Conservation (phyloP, 2,888 invertebrate genomes). For the Brenthis hecate region DNA sequence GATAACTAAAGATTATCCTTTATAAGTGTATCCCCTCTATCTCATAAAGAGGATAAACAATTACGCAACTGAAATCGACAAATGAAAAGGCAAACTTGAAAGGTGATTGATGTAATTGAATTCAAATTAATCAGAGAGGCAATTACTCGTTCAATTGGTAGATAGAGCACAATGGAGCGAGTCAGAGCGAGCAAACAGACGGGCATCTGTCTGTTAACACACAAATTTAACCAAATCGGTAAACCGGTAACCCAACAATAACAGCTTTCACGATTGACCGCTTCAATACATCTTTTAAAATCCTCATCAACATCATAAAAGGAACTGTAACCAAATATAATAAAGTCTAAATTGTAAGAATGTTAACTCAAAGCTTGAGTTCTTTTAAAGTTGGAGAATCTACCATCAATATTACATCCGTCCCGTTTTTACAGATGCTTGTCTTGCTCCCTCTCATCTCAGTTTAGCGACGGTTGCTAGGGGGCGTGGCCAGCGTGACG, state of each 20-base stretch:
- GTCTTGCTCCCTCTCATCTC: conserved; percentile 75
- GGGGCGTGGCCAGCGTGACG: conserved; percentile 76
- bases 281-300: conserved; percentile 43
- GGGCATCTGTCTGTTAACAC: conserved; percentile 77
- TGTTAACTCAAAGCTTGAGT: conserved; percentile 31
- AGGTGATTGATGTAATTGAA: conserved; percentile 31
- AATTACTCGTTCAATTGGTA: conserved; percentile 53
- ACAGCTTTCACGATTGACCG: conserved; percentile 80
- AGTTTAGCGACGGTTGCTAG: conserved; percentile 78
- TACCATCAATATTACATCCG: conserved; percentile 61
- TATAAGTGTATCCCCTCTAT: neutral
- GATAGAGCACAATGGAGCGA: conserved; percentile 37
- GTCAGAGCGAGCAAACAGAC: conserved; percentile 55
- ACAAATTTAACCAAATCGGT: conserved; percentile 82
- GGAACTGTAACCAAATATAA: neutral
- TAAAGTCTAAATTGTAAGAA: conserved; percentile 39
- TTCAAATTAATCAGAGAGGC: conserved; percentile 68
- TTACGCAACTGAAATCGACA: conserved; percentile 15
- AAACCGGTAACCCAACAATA: conserved; percentile 82
- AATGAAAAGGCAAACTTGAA: conserved; percentile 25
- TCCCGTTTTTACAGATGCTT: conserved; percentile 63
- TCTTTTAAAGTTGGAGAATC: conserved; percentile 39
- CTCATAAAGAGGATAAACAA: conserved; percentile 7
- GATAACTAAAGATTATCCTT: no score
- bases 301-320: conserved; percentile 33